Percentiles rank a stretch among this genome's conserved stretches.
These are phyloP conservation scores for Sylvia borin DNA, from an alignment of 2,797 vertebrate genomes.

Conservation along the genomic window DNA sequence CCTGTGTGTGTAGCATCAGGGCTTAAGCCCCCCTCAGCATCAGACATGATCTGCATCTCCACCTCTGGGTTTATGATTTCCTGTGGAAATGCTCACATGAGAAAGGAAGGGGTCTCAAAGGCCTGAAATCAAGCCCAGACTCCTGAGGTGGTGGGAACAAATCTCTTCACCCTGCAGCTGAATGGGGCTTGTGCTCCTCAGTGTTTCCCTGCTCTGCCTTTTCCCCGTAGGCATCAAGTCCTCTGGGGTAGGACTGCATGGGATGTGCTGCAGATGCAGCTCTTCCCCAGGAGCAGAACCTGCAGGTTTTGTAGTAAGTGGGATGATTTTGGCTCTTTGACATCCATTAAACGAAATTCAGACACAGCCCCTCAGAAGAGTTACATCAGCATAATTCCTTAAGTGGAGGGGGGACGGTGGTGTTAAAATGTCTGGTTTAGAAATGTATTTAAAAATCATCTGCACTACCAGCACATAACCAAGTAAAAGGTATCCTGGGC, in stretches of 20 bases:
- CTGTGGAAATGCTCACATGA: accelerated
- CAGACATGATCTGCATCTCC: background rate
- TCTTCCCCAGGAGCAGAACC: accelerated
- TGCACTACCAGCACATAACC: background rate
- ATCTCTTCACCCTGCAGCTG: accelerated
- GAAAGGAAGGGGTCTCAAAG: background rate
- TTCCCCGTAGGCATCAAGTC: accelerated
- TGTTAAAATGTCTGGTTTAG: background rate
- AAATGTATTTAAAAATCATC: background rate
- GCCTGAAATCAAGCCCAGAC: background rate
- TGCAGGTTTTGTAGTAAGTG: background rate
- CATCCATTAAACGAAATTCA: background rate
- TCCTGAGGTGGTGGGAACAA: background rate
- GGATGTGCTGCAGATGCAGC: background rate
- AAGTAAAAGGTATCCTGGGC: background rate
- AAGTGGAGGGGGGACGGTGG: accelerated
- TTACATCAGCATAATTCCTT: background rate
- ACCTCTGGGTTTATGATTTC: background rate
- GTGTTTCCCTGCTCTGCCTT: background rate
- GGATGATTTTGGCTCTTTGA: background rate
- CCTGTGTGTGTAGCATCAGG: background rate
- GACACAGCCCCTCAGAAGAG: background rate
- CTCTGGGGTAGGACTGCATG: accelerated
- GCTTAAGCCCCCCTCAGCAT: background rate
- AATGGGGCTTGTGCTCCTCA: accelerated